Evolutionary conservation across 2,113 vertebrate species (phyloP).

Genomic region (Hemiprocne comata): DNA sequence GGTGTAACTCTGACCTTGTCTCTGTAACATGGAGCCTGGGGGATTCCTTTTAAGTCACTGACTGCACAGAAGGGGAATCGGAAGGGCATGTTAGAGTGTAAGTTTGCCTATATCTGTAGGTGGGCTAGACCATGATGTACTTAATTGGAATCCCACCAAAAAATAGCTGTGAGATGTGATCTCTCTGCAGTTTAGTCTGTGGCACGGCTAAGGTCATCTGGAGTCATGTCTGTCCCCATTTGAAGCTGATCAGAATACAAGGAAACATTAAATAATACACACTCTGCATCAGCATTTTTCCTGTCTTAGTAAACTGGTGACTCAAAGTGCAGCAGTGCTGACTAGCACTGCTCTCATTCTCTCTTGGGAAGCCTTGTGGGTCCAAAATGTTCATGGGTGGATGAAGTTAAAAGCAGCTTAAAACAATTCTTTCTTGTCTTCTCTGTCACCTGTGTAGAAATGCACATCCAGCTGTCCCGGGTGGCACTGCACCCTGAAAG

Average conservation of each 20-base stretch:
- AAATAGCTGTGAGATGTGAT: background rate
- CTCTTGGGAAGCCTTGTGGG: background rate
- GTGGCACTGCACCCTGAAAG: background rate
- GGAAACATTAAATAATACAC: background rate
- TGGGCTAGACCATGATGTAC: background rate
- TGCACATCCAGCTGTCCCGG: background rate
- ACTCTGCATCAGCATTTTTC: background rate
- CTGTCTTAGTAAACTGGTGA: background rate
- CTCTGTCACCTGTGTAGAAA: background rate
- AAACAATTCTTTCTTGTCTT: background rate
- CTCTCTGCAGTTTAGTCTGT: background rate
- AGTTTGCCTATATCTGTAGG: background rate
- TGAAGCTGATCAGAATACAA: background rate
- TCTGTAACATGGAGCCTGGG: background rate
- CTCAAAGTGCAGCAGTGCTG: background rate
- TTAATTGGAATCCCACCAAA: background rate
- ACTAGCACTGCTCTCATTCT: background rate
- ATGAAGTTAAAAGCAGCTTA: background rate
- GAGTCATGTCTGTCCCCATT: background rate
- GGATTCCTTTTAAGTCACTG: background rate
- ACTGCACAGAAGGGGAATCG: background rate
- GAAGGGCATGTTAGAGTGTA: background rate
- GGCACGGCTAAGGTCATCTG: background rate
- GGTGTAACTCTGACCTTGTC: background rate
- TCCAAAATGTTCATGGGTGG: background rate